Evolutionary conservation across 2,113 vertebrate genomes (phyloP).

Genomic region (Ailuropoda melanoleuca): DNA sequence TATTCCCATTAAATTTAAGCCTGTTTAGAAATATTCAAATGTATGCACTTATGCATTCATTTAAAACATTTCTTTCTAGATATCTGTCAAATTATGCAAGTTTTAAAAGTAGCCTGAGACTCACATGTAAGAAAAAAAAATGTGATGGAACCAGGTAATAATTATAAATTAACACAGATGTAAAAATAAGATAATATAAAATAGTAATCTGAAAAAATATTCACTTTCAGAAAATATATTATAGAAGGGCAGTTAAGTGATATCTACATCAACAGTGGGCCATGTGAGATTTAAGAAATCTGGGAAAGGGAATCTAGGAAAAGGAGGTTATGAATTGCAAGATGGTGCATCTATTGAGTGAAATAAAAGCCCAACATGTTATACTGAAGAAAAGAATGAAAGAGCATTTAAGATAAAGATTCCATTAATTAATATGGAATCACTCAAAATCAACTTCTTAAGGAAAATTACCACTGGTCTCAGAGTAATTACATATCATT

Average conservation of each 20-base stretch:
- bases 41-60: neutral
- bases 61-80: neutral
- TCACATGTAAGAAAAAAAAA: neutral
- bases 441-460: neutral
- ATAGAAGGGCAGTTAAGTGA: neutral
- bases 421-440: neutral
- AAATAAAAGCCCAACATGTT: neutral
- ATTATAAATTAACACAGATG: neutral
- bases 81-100: neutral
- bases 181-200: neutral
- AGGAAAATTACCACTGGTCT: neutral
- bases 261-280: neutral
- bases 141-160: neutral
- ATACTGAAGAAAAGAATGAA: neutral
- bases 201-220: neutral
- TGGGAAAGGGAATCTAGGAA: neutral
- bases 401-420: neutral
- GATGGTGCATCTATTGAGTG: neutral
- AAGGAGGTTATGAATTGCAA: neutral
- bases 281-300: neutral
- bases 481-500: neutral
- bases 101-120: neutral
- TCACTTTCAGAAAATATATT: neutral
- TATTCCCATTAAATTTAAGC: neutral
- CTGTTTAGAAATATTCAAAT: neutral